phyloP scores from a whole-genome alignment of 2,888 invertebrate species.

The Archips xylosteana region DNA sequence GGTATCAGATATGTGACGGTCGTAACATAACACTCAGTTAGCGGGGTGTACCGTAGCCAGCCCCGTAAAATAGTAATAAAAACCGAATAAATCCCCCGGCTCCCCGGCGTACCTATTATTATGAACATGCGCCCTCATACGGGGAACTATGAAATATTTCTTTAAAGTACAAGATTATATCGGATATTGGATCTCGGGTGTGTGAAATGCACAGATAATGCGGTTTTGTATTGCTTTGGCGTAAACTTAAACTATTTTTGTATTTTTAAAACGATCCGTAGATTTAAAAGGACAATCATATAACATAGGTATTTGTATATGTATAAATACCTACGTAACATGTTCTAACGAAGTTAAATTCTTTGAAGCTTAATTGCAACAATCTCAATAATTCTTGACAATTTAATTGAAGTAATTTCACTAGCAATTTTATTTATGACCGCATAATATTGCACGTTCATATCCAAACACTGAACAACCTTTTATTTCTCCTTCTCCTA shows the following conservation, averaged over 20 bases:
- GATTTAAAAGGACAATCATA: background rate
- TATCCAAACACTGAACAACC: no score
- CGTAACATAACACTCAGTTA: conserved; percentile 68
- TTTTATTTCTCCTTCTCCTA: no score
- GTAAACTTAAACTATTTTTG: background rate
- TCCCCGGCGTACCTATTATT: conserved; percentile 69
- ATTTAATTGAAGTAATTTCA: no score
- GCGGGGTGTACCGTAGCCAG: conserved; percentile 60
- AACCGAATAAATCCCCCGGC: conserved; percentile 77
- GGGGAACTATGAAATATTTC: conserved; percentile 77
- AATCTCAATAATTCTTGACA: no score
- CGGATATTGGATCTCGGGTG: conserved; percentile 36
- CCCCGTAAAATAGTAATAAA: conserved; percentile 84
- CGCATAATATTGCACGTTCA: no score
- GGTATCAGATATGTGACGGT: conserved; percentile 48
- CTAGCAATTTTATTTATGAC: no score
- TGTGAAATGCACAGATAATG: conserved; percentile 27
- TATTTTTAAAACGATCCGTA: background rate
- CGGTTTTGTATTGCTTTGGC: background rate
- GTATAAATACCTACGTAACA: no score
- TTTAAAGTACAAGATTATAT: conserved; percentile 45
- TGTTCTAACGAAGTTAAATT: no score
- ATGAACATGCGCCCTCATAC: conserved; percentile 64
- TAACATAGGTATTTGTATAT: no score
- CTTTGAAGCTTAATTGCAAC: no score